Conservation (phyloP, 2,797 vertebrate species). For the Phoebastria nigripes region DNA sequence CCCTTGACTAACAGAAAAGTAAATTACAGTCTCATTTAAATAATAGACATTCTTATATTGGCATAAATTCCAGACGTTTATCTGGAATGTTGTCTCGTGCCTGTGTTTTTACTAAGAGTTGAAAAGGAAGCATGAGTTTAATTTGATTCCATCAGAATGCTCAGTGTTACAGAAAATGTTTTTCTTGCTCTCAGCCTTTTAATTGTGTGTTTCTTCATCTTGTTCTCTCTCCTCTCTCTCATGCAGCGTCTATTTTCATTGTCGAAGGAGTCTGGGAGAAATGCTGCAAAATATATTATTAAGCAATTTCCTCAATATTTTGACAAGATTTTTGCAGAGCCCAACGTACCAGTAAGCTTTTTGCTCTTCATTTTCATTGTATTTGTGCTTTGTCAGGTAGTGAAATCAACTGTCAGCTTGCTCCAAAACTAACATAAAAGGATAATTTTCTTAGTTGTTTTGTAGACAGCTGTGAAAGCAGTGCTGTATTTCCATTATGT, state of each 20-base stretch:
- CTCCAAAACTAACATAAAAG: background rate
- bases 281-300: conserved; percentile 88
- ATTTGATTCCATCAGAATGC: background rate
- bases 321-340: conserved; percentile 87
- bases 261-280: conserved; percentile 86
- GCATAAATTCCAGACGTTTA: background rate
- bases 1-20: background rate
- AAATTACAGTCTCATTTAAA: background rate
- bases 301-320: conserved; percentile 86
- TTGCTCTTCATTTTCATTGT: background rate
- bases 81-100: rapidly evolving
- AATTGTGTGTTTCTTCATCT: background rate
- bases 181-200: background rate
- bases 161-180: background rate
- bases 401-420: background rate
- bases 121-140: background rate
- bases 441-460: background rate
- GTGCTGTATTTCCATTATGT: background rate
- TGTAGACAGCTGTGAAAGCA: background rate
- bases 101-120: background rate
- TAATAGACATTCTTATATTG: background rate
- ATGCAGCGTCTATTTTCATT: conserved; percentile 81
- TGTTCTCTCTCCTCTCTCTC: background rate
- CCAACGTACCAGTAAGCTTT: conserved; percentile 86
- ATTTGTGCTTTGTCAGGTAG: background rate